Evolutionary conservation across 2,888 invertebrate genomes (phyloP), one percentile per base, ranked within the genome.

Genomic region (Norana najaformis): DNA sequence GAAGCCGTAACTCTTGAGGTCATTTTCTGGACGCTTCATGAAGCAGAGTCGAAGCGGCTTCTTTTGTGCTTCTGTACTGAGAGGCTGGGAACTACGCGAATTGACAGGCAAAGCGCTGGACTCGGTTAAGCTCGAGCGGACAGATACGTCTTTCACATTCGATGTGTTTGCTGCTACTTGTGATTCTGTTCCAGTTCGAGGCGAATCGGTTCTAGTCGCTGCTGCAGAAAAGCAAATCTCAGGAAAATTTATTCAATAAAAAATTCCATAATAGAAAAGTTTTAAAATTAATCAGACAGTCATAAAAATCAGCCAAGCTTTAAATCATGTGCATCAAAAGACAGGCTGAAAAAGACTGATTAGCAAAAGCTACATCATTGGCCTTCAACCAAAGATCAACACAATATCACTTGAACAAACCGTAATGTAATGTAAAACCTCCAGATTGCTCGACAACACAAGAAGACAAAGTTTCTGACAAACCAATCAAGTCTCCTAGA

Each of bases 1-100:
- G 90, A 91, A 91, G n/a, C 91, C 91, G 82, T 83, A 91, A 16
- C 91, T 89, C 20, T 91, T 88, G 30, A 30, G 36, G 88, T 89
- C 89, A 11, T 34, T 37, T 35, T 85, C 85, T 3, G 85, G 37
- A 37, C 85, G 85, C 36, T 85, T 85, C 85, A 85, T 85, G 85
- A 36, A 20, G 85, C 85, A 85, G n/a, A 85, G 85, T 35, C 85
- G 85, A 14, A 23, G 11, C 35, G 36, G 85, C 14, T 20, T 5
- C 16, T 35, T 35, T 1, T 85, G 35, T 20, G 85, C 36, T 2
- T 69, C 69, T 14, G 85, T 8, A 37, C 20, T 35, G 16, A 35
- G 35, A 18, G 85, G 23, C 18, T 23, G 37, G 37, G 85, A 85
- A n/a, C 1, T 85, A 4, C 36, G 36, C 16, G 85, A 85, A 36